Evolutionary conservation across 1,140 invertebrate species (phyloP), one percentile per base, ranked within the genome.

Genomic region (Pachypsylla venusta): DNA sequence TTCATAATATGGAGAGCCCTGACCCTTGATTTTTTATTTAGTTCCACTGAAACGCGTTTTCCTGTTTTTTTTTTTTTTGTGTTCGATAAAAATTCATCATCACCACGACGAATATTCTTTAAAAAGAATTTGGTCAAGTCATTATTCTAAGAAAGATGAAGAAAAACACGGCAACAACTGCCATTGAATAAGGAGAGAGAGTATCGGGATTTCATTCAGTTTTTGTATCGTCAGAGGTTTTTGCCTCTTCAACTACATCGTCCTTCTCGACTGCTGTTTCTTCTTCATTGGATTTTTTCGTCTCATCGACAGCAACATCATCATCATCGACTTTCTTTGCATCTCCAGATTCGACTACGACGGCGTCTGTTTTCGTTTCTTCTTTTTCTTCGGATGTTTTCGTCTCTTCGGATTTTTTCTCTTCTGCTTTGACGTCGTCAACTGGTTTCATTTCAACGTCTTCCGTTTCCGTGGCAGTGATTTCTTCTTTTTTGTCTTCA

Each of bases 391-490:
- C 42, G 42, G 42, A 4, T n/a, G n/a, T n/a, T n/a, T n/a, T n/a
- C n/a, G n/a, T n/a, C n/a, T n/a, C n/a, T n/a, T n/a, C n/a, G n/a
- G n/a, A n/a, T n/a, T n/a, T n/a, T n/a, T n/a, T n/a, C n/a, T n/a
- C n/a, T n/a, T n/a, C n/a, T n/a, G n/a, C n/a, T n/a, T n/a, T n/a
- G n/a, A n/a, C n/a, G n/a, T n/a, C n/a, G n/a, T n/a, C n/a, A n/a
- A 35, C 30, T 10, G 30, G 10, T 35, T 35, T 35, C n/a, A n/a
- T 22, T 4, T 12, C 55, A 14, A 30, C 55, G 25, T 25, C 22
- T 28, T 57, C 28, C 55, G 28, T 57, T 57, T 57, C 55, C 16
- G 28, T 26, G 20, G 25, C 55, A 5, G 22, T 22, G 54, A n/a
- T n/a, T 2, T 53, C n/a, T 53, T 53, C n/a, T 53, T 53, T 53